These are phyloP conservation scores for Cyphomyrus discorhynchus DNA, from an alignment of 2,113 vertebrate genomes.

Conservation along the genomic window DNA sequence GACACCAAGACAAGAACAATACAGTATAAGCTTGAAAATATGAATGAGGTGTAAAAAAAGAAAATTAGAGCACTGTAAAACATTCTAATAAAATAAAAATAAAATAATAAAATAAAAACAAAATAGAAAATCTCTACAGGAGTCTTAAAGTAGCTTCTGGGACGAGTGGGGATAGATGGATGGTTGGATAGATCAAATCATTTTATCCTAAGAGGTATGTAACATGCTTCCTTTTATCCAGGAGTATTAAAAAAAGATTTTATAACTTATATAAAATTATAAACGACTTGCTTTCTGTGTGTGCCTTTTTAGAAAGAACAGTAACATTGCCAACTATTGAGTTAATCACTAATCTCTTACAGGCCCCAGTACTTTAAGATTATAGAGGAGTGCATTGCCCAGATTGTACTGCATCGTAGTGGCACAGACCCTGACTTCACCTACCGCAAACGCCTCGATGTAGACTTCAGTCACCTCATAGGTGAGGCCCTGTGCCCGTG, in stretches of 20 bases:
- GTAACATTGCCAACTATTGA: neutral
- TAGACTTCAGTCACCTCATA: slow-evolving; percentile 83
- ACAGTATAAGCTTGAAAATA: too few relatives aligned
- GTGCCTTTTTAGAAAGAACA: neutral
- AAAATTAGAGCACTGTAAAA: too few relatives aligned
- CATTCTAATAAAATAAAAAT: too few relatives aligned
- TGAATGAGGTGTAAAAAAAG: too few relatives aligned
- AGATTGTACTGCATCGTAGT: slow-evolving; percentile 88
- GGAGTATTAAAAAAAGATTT: slow-evolving; percentile 12
- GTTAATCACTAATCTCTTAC: slow-evolving; percentile 28
- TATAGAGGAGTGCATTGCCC: slow-evolving; percentile 93
- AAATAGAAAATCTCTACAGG: too few relatives aligned
- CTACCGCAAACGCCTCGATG: slow-evolving; percentile 87
- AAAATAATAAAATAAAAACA: too few relatives aligned
- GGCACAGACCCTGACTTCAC: slow-evolving; percentile 91
- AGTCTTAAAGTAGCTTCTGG: too few relatives aligned
- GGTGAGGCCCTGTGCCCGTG: slow-evolving; percentile 66
- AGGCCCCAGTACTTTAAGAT: slow-evolving; percentile 96
- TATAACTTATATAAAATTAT: neutral
- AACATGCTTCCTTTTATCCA: neutral
- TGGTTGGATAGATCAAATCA: too few relatives aligned
- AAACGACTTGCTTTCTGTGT: neutral
- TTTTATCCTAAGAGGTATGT: neutral
- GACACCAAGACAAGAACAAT: too few relatives aligned
- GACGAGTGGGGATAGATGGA: neutral